Conservation (phyloP, 2,888 invertebrate species). For the Ceraclea dissimilis region DNA sequence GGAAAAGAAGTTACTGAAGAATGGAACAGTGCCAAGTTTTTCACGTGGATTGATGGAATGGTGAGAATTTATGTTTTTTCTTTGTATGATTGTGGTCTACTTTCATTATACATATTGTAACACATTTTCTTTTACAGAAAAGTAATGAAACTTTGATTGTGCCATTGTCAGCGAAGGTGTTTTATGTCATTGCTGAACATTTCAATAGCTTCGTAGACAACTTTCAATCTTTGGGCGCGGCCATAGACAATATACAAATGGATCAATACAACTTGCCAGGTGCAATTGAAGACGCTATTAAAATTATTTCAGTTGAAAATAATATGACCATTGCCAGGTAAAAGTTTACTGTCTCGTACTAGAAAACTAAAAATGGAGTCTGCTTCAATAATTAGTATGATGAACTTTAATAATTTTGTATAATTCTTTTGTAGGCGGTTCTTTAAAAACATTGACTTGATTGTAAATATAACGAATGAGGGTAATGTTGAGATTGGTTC, state of each 20-base stretch:
- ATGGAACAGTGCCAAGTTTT: constrained; percentile 36
- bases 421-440: constrained; percentile 20
- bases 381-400: no score
- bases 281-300: constrained; percentile 17
- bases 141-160: constrained; percentile 2
- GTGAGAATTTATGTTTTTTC: constrained; percentile 9
- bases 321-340: background rate
- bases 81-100: background rate
- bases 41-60: constrained; percentile 1
- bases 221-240: constrained; percentile 27
- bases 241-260: constrained; percentile 10
- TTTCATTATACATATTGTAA: background rate
- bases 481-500: constrained; percentile 21
- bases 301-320: constrained; percentile 10
- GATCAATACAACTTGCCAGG: constrained; percentile 4
- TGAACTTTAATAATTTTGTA: background rate
- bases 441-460: constrained; percentile 36
- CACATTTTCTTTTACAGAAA: constrained; percentile 15
- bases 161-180: constrained; percentile 32
- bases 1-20: constrained; percentile 37
- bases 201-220: constrained; percentile 36
- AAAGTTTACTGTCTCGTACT: background rate
- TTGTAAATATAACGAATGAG: constrained; percentile 32
- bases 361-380: background rate
- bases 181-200: constrained; percentile 37